These are phyloP conservation scores for Apodemus agrarius DNA, from an alignment of 2,797 vertebrate species.

Conservation along the genomic window DNA sequence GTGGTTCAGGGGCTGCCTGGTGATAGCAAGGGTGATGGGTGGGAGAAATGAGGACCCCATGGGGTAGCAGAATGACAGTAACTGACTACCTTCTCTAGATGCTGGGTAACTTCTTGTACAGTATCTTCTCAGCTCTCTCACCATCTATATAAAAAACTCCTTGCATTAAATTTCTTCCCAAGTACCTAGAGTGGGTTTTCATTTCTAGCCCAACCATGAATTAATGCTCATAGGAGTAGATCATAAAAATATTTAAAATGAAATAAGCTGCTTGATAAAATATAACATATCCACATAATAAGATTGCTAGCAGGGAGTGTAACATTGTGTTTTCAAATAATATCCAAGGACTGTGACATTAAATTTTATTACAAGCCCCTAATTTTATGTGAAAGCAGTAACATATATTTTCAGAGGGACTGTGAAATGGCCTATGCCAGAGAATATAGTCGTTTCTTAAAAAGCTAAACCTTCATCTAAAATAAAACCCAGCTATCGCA, in stretches of 20 bases:
- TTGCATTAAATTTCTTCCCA: not conserved
- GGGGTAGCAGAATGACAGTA: too few relatives aligned
- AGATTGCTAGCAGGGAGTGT: not conserved
- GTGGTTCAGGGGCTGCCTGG: not conserved
- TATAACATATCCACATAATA: not conserved
- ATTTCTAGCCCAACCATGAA: not conserved
- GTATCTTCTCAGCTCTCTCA: not conserved
- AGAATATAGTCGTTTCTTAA: not conserved
- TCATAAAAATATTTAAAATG: not conserved
- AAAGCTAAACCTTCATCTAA: not conserved
- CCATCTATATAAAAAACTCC: not conserved
- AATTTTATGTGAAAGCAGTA: not conserved
- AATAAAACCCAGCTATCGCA: not conserved
- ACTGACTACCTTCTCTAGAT: not conserved
- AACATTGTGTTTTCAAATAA: not conserved
- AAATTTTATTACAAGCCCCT: not conserved
- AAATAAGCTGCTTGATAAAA: not conserved
- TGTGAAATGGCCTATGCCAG: not conserved
- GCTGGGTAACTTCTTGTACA: not conserved
- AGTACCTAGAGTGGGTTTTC: not conserved
- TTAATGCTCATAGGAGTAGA: not conserved
- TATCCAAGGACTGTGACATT: not conserved
- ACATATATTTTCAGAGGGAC: not conserved
- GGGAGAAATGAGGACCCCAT: not conserved
- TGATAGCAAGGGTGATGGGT: not conserved